Percentiles rank a stretch among this genome's conserved stretches.
Evolutionary conservation across 2,888 invertebrate genomes (phyloP).

Genomic region (Pandemis corylana): DNA sequence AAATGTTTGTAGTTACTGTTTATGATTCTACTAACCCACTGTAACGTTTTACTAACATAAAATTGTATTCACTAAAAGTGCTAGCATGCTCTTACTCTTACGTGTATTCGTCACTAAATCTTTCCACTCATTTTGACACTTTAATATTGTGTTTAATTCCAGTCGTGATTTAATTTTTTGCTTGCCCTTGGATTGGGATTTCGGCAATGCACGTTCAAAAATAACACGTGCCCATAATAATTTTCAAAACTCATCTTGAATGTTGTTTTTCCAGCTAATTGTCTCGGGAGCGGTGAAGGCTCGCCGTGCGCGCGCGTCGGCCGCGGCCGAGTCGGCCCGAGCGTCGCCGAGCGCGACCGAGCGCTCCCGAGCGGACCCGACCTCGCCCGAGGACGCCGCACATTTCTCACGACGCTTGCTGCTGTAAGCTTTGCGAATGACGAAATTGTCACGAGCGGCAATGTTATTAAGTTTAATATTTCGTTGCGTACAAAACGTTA

Average conservation of each 20-base stretch:
- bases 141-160: no score
- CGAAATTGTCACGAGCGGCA: slow-evolving; percentile 70
- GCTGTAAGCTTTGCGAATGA: slow-evolving; percentile 81
- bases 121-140: no score
- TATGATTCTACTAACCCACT: not conserved
- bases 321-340: slow-evolving; percentile 3
- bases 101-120: not conserved
- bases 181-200: not conserved
- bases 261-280: slow-evolving; percentile 20
- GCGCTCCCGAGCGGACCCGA: slow-evolving; percentile 42
- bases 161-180: no score
- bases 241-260: not conserved
- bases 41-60: slow-evolving; percentile 4
- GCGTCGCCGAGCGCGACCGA: slow-evolving; percentile 28
- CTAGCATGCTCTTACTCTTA: not conserved
- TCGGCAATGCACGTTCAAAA: not conserved
- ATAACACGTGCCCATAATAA: no score
- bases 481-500: slow-evolving; percentile 82
- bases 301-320: slow-evolving; percentile 6
- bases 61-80: not conserved
- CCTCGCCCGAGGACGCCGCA: slow-evolving; percentile 53
- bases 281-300: slow-evolving; percentile 17
- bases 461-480: slow-evolving; percentile 61
- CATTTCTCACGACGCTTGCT: slow-evolving; percentile 81
- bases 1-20: not conserved